Base-by-base conservation (phyloP, 2,797 vertebrate species). In the Lepus townsendii region DNA sequence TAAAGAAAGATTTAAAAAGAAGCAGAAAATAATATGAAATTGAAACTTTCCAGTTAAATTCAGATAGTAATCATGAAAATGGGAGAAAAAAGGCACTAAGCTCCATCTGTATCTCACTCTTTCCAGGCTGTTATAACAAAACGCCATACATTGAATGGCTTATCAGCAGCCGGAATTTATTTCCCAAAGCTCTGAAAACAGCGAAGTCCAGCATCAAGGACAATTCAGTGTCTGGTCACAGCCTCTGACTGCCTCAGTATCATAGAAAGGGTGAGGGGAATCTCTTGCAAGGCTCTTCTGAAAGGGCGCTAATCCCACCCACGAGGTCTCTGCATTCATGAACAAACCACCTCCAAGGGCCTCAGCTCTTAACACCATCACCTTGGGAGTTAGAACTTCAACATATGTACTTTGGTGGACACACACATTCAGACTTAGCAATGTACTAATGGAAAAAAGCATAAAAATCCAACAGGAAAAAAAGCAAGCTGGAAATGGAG, bases 1-100 rank as follows among this genome's bases (percentile, higher is more conserved):
- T 93, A 73, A 90, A 93, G 54, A 65, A 82, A 62, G 30, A 32
- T 77, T 76, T 69, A 24, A 26, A 79, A 92, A n/a, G 47, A 69
- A n/a, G 66, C 24, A 83, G 16, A 79, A 54, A 69, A 91, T 30
- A 91, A 68, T 17, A 47, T 22, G 72, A 94, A 66, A 62, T 50
- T n/a, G 19, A 35, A 72, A 42, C 32, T 75, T 82, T 42, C 17
- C 7, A 85, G 38, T 38, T 71, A 60, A 88, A 75, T 69, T 73
- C 57, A 88, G 22, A 26, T 7, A 35, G 35, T 47, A 50, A 73
- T 72, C 11, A 50, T 27, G 35, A 90, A 11, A 68, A 20, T 7
- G 54, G 54, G 17, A 88, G 75, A 66, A 65, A 77, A 32, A 22
- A 3, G 50, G 1, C 3, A 57, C 42, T 71, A 13, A 69, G 66